Evolutionary conservation across 2,797 vertebrate genomes (phyloP).

Genomic region (Tachyglossus aculeatus): DNA sequence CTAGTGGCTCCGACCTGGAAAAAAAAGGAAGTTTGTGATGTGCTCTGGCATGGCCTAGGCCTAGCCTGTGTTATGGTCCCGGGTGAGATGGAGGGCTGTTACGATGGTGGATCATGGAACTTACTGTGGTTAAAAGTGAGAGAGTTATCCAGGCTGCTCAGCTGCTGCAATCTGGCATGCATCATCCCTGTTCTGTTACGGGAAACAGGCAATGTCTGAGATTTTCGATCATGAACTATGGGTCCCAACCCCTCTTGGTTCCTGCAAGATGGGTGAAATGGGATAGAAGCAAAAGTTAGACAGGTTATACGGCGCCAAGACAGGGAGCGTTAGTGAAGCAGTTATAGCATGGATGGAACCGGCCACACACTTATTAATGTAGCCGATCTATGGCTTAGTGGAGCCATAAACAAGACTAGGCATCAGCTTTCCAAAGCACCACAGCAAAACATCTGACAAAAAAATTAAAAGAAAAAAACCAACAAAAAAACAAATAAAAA

Average conservation of each 20-base stretch:
- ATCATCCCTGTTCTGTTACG: slow-evolving; percentile 96
- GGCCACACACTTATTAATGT: slow-evolving; percentile 36
- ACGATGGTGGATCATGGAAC: slow-evolving; percentile 74
- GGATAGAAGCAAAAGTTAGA: slow-evolving; percentile 84
- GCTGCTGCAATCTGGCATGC: slow-evolving; percentile 94
- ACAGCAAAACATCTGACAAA: slow-evolving; percentile 25
- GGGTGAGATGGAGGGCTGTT: slow-evolving; percentile 72
- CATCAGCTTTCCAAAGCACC: slow-evolving; percentile 27
- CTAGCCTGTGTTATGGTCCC: slow-evolving; percentile 68
- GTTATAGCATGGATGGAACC: slow-evolving; percentile 49
- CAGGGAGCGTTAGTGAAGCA: slow-evolving; percentile 80
- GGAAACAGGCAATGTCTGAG: slow-evolving; percentile 98
- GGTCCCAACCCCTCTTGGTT: slow-evolving; percentile 91
- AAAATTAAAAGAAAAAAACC: slow-evolving; percentile 43
- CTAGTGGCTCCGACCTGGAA: slow-evolving; percentile 61
- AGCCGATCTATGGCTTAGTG: slow-evolving; percentile 41
- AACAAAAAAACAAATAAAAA: too few species aligned
- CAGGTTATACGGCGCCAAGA: slow-evolving; percentile 74
- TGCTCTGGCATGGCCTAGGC: slow-evolving; percentile 63
- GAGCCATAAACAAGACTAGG: slow-evolving; percentile 55
- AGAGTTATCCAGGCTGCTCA: slow-evolving; percentile 92
- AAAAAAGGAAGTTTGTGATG: slow-evolving; percentile 58
- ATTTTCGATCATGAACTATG: slow-evolving; percentile 92
- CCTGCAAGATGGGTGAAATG: slow-evolving; percentile 88
- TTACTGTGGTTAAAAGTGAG: slow-evolving; percentile 98